Evolutionary conservation across 2,797 vertebrate genomes (phyloP).

Genomic region (Lophius americanus): DNA sequence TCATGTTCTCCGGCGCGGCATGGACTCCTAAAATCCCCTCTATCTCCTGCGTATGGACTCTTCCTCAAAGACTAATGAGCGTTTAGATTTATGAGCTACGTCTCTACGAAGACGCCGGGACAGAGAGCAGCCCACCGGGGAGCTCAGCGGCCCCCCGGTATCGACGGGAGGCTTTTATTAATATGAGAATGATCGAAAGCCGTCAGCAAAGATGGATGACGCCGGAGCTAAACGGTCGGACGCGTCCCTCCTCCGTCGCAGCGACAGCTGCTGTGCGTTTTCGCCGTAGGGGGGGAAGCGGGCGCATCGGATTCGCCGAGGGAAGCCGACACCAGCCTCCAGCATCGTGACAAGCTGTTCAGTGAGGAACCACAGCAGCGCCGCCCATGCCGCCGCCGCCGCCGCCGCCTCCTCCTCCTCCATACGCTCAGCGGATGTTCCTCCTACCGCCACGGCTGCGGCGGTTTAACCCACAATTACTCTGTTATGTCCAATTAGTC

Average conservation of each 20-base stretch:
- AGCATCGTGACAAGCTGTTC: conserved; percentile 48
- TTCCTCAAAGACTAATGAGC: conserved; percentile 21
- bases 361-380: conserved; percentile 47
- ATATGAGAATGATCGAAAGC: conserved; percentile 70
- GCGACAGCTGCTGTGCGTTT: conserved; percentile 69
- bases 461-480: conserved; percentile 70
- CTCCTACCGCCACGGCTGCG: conserved; percentile 53
- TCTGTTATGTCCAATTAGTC: conserved; percentile 79
- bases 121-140: conserved; percentile 39
- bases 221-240: conserved; percentile 53
- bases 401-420: conserved; percentile 32
- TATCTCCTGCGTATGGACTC: conserved; percentile 4
- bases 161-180: conserved; percentile 61
- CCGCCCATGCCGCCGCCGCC: conserved; percentile 40
- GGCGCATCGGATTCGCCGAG: conserved; percentile 23
- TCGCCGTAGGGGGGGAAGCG: conserved; percentile 20
- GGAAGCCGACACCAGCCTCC: conserved; percentile 29
- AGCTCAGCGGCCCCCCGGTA: conserved; percentile 40
- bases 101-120: conserved; percentile 37
- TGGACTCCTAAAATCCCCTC: neutral
- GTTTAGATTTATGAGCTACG: conserved; percentile 46
- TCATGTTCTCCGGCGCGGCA: too few relatives aligned
- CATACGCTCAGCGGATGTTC: conserved; percentile 59
- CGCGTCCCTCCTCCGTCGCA: conserved; percentile 54
- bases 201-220: conserved; percentile 78